phyloP scores from a whole-genome alignment of 2,888 invertebrate genomes.

The Chrysopilus asiliformis region DNA sequence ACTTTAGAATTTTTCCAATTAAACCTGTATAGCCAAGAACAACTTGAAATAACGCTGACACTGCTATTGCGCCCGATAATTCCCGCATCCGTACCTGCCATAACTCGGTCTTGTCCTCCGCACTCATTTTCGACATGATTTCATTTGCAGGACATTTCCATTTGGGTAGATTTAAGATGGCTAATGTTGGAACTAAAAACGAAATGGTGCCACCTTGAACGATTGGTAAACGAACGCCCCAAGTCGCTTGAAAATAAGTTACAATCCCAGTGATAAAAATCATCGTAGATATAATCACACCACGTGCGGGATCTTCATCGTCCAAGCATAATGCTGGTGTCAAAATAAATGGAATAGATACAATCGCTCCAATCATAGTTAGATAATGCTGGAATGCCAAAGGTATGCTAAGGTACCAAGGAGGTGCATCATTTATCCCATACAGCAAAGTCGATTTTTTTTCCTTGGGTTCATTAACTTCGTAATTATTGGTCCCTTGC shows the following conservation, averaged over 20 bases:
- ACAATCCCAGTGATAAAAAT: conserved; percentile 69
- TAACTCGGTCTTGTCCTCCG: conserved; percentile 42
- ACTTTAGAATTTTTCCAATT: conserved; percentile 57
- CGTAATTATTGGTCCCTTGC: too few relatives aligned
- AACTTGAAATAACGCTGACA: conserved; percentile 63
- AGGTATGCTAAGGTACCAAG: conserved; percentile 73
- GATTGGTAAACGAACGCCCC: conserved; percentile 62
- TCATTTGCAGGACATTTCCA: conserved; percentile 53
- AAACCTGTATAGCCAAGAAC: conserved; percentile 58
- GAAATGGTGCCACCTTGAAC: conserved; percentile 71
- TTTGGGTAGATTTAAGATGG: conserved; percentile 54
- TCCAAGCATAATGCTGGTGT: conserved; percentile 70
- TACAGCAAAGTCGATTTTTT: conserved; percentile 41
- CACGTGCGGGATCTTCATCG: conserved; percentile 57
- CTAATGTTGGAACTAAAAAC: conserved; percentile 63
- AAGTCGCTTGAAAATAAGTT: conserved; percentile 57
- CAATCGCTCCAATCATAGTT: conserved; percentile 75
- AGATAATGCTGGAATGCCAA: conserved; percentile 74
- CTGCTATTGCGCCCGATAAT: conserved; percentile 69
- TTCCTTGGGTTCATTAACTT: too few relatives aligned
- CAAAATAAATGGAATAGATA: conserved; percentile 67
- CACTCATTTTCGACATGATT: conserved; percentile 41
- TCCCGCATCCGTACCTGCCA: conserved; percentile 70
- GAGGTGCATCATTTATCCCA: conserved; percentile 65
- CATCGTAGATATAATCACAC: conserved; percentile 69